Base-by-base conservation (phyloP, 2,797 vertebrate species). In the Hoplostethus mediterraneus region DNA sequence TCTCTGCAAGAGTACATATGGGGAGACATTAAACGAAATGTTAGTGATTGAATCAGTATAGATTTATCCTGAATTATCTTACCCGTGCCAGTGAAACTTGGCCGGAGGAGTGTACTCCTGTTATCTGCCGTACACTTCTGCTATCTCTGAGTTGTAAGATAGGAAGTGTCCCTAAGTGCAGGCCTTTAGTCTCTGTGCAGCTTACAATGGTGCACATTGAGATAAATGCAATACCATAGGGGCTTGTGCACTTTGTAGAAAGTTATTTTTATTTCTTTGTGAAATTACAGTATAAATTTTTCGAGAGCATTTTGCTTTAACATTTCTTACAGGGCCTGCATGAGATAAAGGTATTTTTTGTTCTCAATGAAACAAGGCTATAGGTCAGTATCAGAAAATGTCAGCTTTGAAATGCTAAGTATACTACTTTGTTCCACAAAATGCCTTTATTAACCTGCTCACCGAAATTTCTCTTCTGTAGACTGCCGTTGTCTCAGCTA, bases 271-370 rank as follows among this genome's bases (percentile, higher is more conserved):
- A 31, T 55, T 54, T 63, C 38, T 25, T 28, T 25, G 72, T 73
- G 42, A 82, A 83, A 72, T 71, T 31, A 1, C 51, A 40, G 25
- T 55, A 21, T 51, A 74, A 77, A 75, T 21, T 77, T 79, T 79
- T 68, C 59, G 69, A 80, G 63, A 65, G 62, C 57, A 66, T 75
- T 79, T 70, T 55, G 13, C 63, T 82, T 66, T 84, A 64, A 81
- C 74, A 67, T 85, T 87, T 89, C 70, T 88, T 89, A 6, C 90
- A 91, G 91, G 81, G 64, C 80, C 79, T 73, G 72, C 65, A 59
- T 63, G 84, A 77, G 79, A 81, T 80, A 56, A 73, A 72, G 73
- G 63, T 79, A 60, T 87, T 84, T 87, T 80, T 63, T 83, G 47
- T 65, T 73, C 59, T 64, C 53, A 62, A 66, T 81, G 69, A 90